These are phyloP conservation scores for Microplitis mediator DNA, from an alignment of 1,140 invertebrate species.

Conservation along the genomic window DNA sequence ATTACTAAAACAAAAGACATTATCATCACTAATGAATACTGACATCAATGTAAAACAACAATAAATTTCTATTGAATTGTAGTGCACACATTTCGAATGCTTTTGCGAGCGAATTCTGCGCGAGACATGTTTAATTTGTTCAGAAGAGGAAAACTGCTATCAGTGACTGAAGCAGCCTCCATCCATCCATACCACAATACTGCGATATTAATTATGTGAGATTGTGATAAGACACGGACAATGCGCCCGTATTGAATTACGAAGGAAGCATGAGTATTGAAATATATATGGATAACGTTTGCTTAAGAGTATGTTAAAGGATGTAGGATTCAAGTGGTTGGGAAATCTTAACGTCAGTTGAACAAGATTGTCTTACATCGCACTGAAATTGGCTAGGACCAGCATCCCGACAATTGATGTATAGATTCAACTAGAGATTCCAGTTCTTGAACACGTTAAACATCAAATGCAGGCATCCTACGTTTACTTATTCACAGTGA, in stretches of 20 bases:
- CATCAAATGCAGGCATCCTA: not conserved
- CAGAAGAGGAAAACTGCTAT: not conserved
- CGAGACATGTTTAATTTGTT: too few species aligned
- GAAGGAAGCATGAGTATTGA: not conserved
- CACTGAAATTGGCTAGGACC: not conserved
- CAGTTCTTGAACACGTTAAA: not conserved
- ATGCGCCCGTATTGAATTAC: constrained; percentile 63
- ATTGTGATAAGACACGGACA: constrained; percentile 63
- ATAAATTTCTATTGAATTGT: too few species aligned
- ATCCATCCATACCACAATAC: constrained; percentile 63
- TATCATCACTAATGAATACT: too few species aligned
- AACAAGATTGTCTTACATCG: constrained; percentile 3
- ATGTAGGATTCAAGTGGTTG: not conserved
- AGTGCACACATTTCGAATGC: too few species aligned
- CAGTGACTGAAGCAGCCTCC: not conserved
- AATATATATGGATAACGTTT: constrained; percentile 32
- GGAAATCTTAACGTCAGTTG: not conserved
- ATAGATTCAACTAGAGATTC: not conserved
- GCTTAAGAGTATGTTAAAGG: not conserved
- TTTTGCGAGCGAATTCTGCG: too few species aligned
- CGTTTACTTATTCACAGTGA: too few species aligned
- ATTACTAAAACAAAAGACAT: too few species aligned
- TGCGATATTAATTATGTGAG: constrained; percentile 63
- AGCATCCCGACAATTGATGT: not conserved
- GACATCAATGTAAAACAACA: too few species aligned